A percentile compares a stretch with the other conserved stretches of the same genome.
These are phyloP conservation scores for Tadarida brasiliensis DNA, from an alignment of 2,797 vertebrate species.

Conservation along the genomic window DNA sequence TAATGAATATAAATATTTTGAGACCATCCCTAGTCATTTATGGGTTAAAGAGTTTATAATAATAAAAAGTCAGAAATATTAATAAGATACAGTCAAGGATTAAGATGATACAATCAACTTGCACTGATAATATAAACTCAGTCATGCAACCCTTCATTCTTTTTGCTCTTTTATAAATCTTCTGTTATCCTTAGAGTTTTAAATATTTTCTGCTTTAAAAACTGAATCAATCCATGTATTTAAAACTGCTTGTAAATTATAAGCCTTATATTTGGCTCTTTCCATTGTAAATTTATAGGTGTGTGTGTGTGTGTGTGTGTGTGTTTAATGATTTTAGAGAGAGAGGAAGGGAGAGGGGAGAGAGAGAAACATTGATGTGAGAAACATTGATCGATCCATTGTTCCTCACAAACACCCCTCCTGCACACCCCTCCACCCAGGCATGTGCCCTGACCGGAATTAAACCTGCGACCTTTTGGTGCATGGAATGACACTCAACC, in stretches of 20 bases:
- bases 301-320: no score
- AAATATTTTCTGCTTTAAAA: conserved; percentile 7
- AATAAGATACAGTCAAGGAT: background rate
- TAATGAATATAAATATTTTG: background rate
- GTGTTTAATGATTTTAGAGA: no score
- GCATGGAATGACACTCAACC: no score
- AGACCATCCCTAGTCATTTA: background rate
- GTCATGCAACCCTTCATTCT: background rate
- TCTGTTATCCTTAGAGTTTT: background rate
- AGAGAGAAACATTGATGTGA: no score
- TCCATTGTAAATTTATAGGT: background rate
- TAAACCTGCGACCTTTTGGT: no score
- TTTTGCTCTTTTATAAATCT: conserved; percentile 1
- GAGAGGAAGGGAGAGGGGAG: no score
- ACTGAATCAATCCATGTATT: background rate
- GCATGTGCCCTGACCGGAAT: no score
- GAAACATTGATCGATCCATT: no score
- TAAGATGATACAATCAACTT: background rate
- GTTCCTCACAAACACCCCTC: no score
- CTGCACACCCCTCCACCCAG: no score
- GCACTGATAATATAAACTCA: background rate
- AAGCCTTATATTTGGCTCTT: background rate
- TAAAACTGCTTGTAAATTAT: conserved; percentile 22
- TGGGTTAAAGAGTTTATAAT: background rate
- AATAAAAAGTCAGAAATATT: conserved; percentile 24